Evolutionary conservation across 2,888 invertebrate genomes (phyloP), one percentile per base, ranked within the genome.

Genomic region (Clanis bilineata): DNA sequence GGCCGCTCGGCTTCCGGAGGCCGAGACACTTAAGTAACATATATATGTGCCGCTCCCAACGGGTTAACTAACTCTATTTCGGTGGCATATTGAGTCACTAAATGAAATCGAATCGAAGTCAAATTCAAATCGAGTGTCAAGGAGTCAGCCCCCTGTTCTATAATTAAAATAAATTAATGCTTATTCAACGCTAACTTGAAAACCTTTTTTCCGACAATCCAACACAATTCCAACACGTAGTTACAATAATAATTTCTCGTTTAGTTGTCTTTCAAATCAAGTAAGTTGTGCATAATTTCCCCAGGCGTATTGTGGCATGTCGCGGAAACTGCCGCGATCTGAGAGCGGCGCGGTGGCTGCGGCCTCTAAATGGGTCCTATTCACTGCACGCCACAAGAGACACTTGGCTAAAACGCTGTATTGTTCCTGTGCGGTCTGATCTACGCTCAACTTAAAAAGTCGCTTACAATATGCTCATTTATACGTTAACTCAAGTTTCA

Each of bases 311-410:
- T 57, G 56, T 36, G 44, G 47, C 60, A 54, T 61, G 63, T 58
- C 61, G 51, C 64, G 66, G 68, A 69, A 66, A 64, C 64, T 56
- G 63, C 51, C 59, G 64, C 65, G 62, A 65, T 65, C 51, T 60
- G 64, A 64, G 62, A 65, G 64, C 67, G 66, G 62, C 64, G 60
- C 41, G 57, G 62, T 2, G 6, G 39, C 39, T 41, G 59, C 62
- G 59, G 41, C 60, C 64, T 57, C 64, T 70, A 71, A n/a, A 73
- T 73, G 70, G 71, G 67, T 61, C 62, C 71, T 64, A 72, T 74
- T 72, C 72, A 72, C 61, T 59, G 57, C 57, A 55, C 61, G 62
- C 58, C 67, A 62, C 62, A 43, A 70, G 71, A 67, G 71, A 62
- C 71, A 71, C 72, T 72, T 66, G 65, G 67, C 67, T 59, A 60